phyloP scores from a whole-genome alignment of 2,113 vertebrate genomes.

The Indri indri region DNA sequence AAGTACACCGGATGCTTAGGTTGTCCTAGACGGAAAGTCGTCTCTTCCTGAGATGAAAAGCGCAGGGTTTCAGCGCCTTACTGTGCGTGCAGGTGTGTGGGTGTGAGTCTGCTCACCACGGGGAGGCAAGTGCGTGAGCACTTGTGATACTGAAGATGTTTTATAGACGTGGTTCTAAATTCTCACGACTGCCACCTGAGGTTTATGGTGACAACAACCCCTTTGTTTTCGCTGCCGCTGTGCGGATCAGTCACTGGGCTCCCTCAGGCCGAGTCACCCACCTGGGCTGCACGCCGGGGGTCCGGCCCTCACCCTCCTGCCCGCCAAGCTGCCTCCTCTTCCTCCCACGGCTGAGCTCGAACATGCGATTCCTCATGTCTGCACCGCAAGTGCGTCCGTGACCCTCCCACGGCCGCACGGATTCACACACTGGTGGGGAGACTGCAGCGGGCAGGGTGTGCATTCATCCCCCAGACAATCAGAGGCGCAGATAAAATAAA shows the following conservation, averaged over 20 bases:
- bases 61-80: background rate
- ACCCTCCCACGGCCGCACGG: background rate
- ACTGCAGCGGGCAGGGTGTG: constrained; percentile 25
- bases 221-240: rapidly evolving
- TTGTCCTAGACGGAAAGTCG: background rate
- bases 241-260: background rate
- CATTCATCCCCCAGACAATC: constrained; percentile 86
- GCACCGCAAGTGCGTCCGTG: rapidly evolving
- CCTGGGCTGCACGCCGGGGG: rapidly evolving
- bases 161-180: rapidly evolving
- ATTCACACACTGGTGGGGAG: background rate
- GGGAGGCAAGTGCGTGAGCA: background rate
- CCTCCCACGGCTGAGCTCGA: rapidly evolving
- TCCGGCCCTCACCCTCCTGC: rapidly evolving
- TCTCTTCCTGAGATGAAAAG: background rate
- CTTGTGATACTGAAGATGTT: rapidly evolving
- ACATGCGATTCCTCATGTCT: rapidly evolving
- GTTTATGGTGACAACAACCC: rapidly evolving
- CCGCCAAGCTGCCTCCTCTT: background rate
- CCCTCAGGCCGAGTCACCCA: rapidly evolving
- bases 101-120: background rate
- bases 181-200: rapidly evolving
- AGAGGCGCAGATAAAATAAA: constrained; percentile 86
- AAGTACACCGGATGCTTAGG: background rate
- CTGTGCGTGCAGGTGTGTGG: constrained; percentile 34